Evolutionary conservation across 2,797 vertebrate species (phyloP), one percentile per base, ranked within the genome.

Genomic region (Ataeniobius toweri): DNA sequence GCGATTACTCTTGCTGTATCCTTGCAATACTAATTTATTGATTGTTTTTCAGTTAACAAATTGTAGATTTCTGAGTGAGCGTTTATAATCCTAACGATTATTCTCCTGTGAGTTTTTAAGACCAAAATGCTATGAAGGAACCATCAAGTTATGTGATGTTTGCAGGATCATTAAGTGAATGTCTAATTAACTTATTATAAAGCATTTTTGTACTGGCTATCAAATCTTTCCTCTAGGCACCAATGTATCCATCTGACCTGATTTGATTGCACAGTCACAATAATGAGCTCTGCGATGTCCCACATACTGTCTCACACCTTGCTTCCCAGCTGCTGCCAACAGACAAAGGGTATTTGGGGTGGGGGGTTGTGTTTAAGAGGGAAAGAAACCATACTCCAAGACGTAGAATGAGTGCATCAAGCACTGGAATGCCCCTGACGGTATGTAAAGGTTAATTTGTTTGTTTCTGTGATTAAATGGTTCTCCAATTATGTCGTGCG

Each of bases 131-230:
- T 86, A 92, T 94, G 89, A 92, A 91, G 84, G 85, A 93, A 85
- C 85, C 86, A 93, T 93, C 86, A 82, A 86, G 84, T 80, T 83
- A 85, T 87, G 83, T 85, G 75, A 86, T 88, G 82, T 89, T 92
- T 93, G 84, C 81, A 88, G 90, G 91, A 92, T 88, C 85, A 89
- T 90, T 91, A 90, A 93, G 87, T 91, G 83, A 92, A 94, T 89
- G 86, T 94, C 91, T 96, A 94, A 95, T 95, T 93, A 93, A 94
- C 88, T 87, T 92, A 94, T 92, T 93, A 92, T 93, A 92, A 93
- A 88, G 86, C 91, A 87, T 95, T 93, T 93, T 87, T 86, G 89
- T 84, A 87, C 90, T 88, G 89, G 92, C 90, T 90, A 94, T 94
- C 89, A 93, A 89, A 91, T 91, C 84, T 83, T 79, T 94, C 89